Evolutionary conservation across 1,140 invertebrate genomes (phyloP).

Genomic region (Brachionus calyciflorus): DNA sequence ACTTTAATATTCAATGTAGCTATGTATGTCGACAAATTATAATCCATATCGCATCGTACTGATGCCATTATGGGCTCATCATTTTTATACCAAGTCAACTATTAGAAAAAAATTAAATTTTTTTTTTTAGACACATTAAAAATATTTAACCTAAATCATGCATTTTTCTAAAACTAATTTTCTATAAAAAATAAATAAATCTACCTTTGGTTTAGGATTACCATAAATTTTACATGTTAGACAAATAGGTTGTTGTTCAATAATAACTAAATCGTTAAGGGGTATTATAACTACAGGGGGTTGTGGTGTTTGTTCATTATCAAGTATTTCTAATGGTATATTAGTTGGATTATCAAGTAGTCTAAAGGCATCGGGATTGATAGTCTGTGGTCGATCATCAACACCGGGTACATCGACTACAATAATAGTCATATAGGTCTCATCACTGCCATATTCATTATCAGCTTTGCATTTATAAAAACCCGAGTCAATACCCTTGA

Average conservation of each 20-base stretch:
- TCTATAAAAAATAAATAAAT: too few species aligned
- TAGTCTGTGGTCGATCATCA: conserved; percentile 37
- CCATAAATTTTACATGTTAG: conserved; percentile 77
- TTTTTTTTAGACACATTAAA: not conserved
- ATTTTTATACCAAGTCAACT: conserved; percentile 47
- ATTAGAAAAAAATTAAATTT: conserved; percentile 7
- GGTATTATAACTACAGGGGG: conserved; percentile 37
- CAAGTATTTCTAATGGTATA: not conserved
- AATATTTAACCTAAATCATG: conserved; percentile 60
- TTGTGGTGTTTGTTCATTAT: conserved; percentile 6
- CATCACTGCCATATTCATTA: conserved; percentile 53
- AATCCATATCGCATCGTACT: conserved; percentile 12
- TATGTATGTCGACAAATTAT: conserved; percentile 26
- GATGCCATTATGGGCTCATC: conserved; percentile 31
- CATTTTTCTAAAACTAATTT: conserved; percentile 56
- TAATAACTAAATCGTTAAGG: conserved; percentile 49
- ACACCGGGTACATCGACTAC: conserved; percentile 23
- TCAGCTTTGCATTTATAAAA: conserved; percentile 57
- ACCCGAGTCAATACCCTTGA: conserved; percentile 81
- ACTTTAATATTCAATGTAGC: conserved; percentile 37
- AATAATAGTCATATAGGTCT: conserved; percentile 2
- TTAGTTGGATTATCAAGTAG: not conserved
- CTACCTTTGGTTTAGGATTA: conserved; percentile 67
- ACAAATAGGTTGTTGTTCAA: conserved; percentile 61
- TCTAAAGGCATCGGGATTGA: conserved; percentile 47